A percentile compares a stretch with the other conserved stretches of the same genome.
phyloP scores from a whole-genome alignment of 2,113 vertebrate genomes.

The Gallinago media region DNA sequence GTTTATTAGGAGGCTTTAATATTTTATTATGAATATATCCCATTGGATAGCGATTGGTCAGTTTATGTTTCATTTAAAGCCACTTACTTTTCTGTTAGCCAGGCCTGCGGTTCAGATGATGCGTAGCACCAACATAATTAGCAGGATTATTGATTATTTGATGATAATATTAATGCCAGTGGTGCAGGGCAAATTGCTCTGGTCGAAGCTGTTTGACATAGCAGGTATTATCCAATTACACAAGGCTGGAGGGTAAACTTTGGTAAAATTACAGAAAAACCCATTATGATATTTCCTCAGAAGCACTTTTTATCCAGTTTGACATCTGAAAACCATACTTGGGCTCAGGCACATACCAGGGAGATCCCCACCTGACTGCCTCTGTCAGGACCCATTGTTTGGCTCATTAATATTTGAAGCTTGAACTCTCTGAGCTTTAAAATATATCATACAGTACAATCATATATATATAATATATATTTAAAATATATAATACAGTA shows the following conservation, averaged over 20 bases:
- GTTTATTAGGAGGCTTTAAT: not conserved
- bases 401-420: not conserved
- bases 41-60: not conserved
- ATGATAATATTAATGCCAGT: not conserved
- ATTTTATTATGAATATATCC: not conserved
- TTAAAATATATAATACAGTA: not conserved
- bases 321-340: not conserved
- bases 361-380: not conserved
- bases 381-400: not conserved
- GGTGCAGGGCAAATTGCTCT: not conserved
- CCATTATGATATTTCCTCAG: not conserved
- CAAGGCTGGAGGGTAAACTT: not conserved
- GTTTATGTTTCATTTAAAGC: not conserved
- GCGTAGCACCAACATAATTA: not conserved
- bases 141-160: not conserved
- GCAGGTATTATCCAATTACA: not conserved
- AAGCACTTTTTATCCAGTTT: not conserved
- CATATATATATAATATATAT: not conserved
- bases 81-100: not conserved
- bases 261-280: constrained; percentile 6
- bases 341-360: not conserved
- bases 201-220: not conserved
- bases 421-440: not conserved
- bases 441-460: not conserved
- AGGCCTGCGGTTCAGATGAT: not conserved